Evolutionary conservation across 2,797 vertebrate species (phyloP).

Genomic region (Dallia pectoralis): DNA sequence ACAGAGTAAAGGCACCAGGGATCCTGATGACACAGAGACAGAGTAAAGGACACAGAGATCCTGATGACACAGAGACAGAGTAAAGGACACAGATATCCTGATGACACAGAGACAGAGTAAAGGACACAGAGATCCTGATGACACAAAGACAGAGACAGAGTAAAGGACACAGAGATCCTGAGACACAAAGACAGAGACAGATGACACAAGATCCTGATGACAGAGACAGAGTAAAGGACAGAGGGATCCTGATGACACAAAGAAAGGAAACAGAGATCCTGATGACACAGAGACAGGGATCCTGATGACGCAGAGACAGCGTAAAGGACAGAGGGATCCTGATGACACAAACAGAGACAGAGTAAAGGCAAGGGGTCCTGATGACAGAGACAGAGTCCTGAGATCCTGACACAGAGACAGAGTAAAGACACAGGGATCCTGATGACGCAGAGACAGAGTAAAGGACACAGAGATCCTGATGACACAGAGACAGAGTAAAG

Average conservation of each 20-base stretch:
- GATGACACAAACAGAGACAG: no score
- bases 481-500: no score
- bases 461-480: no score
- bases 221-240: no score
- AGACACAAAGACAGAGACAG: neutral
- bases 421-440: slow-evolving; percentile 73
- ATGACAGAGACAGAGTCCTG: no score
- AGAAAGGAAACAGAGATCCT: neutral
- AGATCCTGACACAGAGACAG: no score
- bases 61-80: neutral
- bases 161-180: no score
- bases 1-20: neutral
- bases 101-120: neutral
- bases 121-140: neutral
- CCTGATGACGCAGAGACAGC: no score
- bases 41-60: neutral
- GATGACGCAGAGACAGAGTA: slow-evolving; percentile 23
- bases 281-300: no score
- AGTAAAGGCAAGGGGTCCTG: no score
- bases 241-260: no score
- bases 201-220: neutral
- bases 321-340: neutral
- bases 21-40: neutral
- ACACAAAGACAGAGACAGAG: no score
- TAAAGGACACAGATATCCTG: neutral